Evolutionary conservation across 2,797 vertebrate species (phyloP).

Genomic region (Phalloptychus januarius): DNA sequence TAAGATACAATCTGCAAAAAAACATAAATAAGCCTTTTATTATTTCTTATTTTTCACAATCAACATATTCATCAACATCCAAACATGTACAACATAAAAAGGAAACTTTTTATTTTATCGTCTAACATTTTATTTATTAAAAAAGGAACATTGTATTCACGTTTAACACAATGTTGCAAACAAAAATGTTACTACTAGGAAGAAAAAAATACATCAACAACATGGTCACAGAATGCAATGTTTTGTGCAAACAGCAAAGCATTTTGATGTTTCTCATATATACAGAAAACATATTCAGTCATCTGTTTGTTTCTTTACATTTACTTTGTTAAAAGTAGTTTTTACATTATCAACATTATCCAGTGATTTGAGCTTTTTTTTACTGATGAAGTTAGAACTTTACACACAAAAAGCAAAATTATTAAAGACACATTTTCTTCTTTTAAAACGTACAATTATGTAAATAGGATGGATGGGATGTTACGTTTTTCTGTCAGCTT

Average conservation of each 20-base stretch:
- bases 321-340: not conserved
- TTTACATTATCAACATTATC: not conserved
- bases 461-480: not conserved
- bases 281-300: not conserved
- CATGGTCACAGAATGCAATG: not conserved
- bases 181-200: not conserved
- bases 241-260: not conserved
- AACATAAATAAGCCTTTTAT: not conserved
- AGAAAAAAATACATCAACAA: not conserved
- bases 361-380: not conserved
- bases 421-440: not conserved
- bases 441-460: not conserved
- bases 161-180: not conserved
- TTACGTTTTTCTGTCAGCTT: not conserved
- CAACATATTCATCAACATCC: not conserved
- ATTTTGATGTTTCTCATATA: not conserved
- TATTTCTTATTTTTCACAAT: not conserved
- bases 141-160: not conserved
- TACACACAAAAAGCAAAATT: not conserved
- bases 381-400: not conserved
- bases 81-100: not conserved
- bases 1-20: not conserved
- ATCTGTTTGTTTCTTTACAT: not conserved
- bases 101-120: no score
- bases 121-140: not conserved